phyloP scores from a whole-genome alignment of 2,797 vertebrate species.

The Podargus strigoides region DNA sequence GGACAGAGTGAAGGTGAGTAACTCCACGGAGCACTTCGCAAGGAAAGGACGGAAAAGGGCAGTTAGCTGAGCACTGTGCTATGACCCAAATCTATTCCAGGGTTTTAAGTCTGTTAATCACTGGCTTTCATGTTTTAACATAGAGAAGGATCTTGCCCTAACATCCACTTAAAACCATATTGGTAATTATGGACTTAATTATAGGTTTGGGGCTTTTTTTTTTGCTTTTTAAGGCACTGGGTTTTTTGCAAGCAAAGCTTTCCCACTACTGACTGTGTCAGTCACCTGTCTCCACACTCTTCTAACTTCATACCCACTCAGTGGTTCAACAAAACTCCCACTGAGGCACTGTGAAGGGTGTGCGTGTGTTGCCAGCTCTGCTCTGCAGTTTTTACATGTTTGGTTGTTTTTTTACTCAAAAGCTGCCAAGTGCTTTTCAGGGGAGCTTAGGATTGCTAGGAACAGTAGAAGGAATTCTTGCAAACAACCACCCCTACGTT shows the following conservation, averaged over 20 bases:
- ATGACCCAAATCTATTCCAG: background rate
- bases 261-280: background rate
- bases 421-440: background rate
- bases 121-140: background rate
- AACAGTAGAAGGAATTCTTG: background rate
- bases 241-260: background rate
- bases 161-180: background rate
- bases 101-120: background rate
- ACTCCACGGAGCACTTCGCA: rapidly evolving
- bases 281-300: background rate
- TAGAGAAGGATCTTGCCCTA: background rate
- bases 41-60: background rate
- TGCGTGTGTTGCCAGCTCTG: rapidly evolving
- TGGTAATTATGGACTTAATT: background rate
- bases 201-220: background rate
- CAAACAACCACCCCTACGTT: rapidly evolving
- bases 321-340: background rate
- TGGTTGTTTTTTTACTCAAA: background rate
- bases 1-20: rapidly evolving
- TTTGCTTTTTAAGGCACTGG: background rate
- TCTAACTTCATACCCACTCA: background rate
- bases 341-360: background rate
- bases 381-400: background rate
- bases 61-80: background rate
- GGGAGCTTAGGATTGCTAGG: background rate